Conservation (phyloP, 1,140 invertebrate species). For the Leptestheria dahalacensis region DNA sequence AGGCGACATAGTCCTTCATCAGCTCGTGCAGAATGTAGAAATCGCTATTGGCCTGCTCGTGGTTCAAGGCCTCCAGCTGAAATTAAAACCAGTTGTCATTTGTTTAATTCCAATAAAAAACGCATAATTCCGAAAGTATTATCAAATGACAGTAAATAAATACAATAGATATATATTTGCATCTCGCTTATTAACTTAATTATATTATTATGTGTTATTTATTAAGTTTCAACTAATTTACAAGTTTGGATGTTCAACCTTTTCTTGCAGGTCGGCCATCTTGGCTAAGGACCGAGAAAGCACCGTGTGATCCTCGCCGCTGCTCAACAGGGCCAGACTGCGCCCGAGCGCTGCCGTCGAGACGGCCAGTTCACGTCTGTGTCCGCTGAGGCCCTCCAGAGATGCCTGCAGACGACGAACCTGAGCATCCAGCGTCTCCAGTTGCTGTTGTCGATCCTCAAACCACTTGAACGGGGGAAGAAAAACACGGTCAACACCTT, state of each 20-base stretch:
- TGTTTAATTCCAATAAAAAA: neutral
- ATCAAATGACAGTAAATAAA: neutral
- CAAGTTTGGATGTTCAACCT: no score
- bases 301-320: conserved; percentile 86
- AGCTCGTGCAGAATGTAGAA: conserved; percentile 85
- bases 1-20: conserved; percentile 84
- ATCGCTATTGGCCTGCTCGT: conserved; percentile 88
- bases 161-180: neutral
- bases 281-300: conserved; percentile 83
- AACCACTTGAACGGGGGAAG: conserved; percentile 72
- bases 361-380: conserved; percentile 68
- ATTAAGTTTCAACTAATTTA: no score
- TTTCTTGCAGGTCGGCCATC: conserved; percentile 80
- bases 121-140: neutral
- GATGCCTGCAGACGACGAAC: conserved; percentile 73
- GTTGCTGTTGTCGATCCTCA: conserved; percentile 82
- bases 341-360: conserved; percentile 69
- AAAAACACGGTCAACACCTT: conserved; percentile 2
- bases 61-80: conserved; percentile 66
- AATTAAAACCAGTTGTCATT: conserved; percentile 19
- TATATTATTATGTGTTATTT: no score
- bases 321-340: conserved; percentile 78
- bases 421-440: conserved; percentile 82
- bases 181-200: no score
- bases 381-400: conserved; percentile 71